Base-by-base conservation (phyloP, 1,140 invertebrate species). In the Heliconius himera region DNA sequence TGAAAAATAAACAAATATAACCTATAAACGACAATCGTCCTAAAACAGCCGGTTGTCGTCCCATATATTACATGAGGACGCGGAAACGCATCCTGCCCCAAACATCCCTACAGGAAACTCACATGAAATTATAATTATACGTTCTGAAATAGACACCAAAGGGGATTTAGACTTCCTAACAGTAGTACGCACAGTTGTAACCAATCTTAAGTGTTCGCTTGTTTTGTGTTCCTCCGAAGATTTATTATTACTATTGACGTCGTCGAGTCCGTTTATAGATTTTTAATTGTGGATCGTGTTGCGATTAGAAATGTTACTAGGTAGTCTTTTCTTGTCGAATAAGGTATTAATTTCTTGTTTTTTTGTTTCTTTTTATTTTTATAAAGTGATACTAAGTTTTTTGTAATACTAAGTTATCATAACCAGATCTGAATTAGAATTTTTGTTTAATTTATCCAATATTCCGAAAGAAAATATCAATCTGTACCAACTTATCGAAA, bases 81-180 rank as follows among this genome's bases (percentile, higher is more conserved):
- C 60, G 60, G 60, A 66, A 66, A 66, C 60, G 22, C 60, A 66
- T 66, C 60, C 60, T 66, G 60, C 13, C 22, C 60, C 60, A 29
- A 29, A 29, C 60, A 66, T 11, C 60, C 54, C n/a, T n/a, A 29
- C 60, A 66, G 60, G 60, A 66, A 66, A 16, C 60, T 29, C 60
- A 6, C 9, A n/a, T 60, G 54, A 20, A 60, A 29, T 66, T 66
- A 66, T 66, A 66, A 66, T 66, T 66, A 66, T 66, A 66, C 26
- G 26, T 66, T 66, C 60, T 66, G 60, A 66, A 66, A 66, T 66
- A 66, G 26, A 66, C 60, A n/a, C n/a, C 3, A 11, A 16, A 11
- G 60, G 60, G 60, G 26, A 11, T 1, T 66, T 26, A 22, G 26
- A 66, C 11, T 16, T 66, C 26, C 11, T 9, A 16, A 20, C 22